A percentile compares a stretch with the other conserved stretches of the same genome.
phyloP scores from a whole-genome alignment of 2,113 vertebrate species.

The Silurus glanis region DNA sequence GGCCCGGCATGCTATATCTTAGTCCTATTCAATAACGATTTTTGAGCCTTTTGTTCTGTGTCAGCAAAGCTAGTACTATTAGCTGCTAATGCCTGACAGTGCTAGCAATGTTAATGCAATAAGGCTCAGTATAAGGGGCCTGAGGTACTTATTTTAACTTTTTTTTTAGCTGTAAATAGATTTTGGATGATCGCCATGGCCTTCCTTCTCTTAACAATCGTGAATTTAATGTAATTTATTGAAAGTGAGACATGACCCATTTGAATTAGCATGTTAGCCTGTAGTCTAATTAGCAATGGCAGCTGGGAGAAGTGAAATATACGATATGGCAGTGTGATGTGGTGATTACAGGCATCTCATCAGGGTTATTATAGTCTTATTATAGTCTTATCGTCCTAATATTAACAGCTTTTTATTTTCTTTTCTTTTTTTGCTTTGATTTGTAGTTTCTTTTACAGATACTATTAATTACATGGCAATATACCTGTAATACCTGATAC shows the following conservation, averaged over 20 bases:
- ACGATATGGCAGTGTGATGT: neutral
- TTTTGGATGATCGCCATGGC: neutral
- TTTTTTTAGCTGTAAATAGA: neutral
- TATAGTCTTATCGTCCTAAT: too few relatives aligned
- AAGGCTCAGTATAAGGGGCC: neutral
- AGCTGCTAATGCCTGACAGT: conserved; percentile 30
- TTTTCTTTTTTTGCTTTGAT: too few relatives aligned
- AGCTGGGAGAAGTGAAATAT: neutral
- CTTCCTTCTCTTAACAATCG: neutral
- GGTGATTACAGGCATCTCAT: too few relatives aligned
- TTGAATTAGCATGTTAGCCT: conserved; percentile 26
- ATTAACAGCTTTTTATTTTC: too few relatives aligned
- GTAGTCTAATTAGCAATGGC: conserved; percentile 12
- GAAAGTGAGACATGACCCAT: neutral
- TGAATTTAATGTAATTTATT: conserved; percentile 6
- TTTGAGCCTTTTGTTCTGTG: conserved; percentile 26
- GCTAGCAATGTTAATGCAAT: conserved; percentile 11
- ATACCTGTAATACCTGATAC: too few relatives aligned
- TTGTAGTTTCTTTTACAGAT: too few relatives aligned
- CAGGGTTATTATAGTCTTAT: too few relatives aligned
- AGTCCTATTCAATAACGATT: conserved; percentile 41
- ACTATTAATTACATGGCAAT: too few relatives aligned
- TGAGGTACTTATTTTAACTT: neutral
- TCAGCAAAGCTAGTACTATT: conserved; percentile 37
- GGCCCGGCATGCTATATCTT: conserved; percentile 30